These are phyloP conservation scores for Philaethria dido DNA, from an alignment of 2,888 invertebrate species.

Conservation along the genomic window DNA sequence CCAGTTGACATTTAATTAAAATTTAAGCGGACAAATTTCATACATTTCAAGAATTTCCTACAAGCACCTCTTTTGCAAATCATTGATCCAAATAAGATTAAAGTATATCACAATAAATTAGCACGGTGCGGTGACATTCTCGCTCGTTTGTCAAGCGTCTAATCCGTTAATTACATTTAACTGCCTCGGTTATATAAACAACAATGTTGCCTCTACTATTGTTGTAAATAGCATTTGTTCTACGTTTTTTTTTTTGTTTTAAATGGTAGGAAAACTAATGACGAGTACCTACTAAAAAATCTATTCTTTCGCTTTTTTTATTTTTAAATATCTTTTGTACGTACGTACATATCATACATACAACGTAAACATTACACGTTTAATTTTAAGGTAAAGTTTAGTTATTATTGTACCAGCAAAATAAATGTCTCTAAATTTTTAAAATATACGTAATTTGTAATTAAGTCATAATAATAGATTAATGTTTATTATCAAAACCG, in stretches of 20 bases:
- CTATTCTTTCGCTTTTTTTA: constrained; percentile 1
- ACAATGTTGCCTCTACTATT: constrained; percentile 6
- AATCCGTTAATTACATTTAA: constrained; percentile 24
- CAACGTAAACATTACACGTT: no score
- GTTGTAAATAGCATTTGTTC: constrained; percentile 1
- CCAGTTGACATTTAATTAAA: no score
- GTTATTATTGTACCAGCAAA: no score
- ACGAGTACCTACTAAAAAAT: background rate
- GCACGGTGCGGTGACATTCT: constrained; percentile 15
- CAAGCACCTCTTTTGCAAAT: background rate
- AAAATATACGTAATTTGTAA: no score
- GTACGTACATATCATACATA: no score
- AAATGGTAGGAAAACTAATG: constrained; percentile 1
- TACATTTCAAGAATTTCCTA: background rate
- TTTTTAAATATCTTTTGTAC: background rate
- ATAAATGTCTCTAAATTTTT: no score
- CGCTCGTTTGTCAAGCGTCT: constrained; percentile 25
- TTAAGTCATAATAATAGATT: no score
- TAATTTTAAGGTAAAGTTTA: no score
- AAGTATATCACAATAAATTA: constrained; percentile 23
- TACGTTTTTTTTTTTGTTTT: background rate
- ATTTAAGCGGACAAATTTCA: background rate
- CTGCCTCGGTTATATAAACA: constrained; percentile 14
- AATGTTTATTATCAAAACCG: no score
- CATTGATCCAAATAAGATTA: constrained; percentile 23